Conservation (phyloP, 1,140 invertebrate genomes). For the Drosophila auraria region DNA sequence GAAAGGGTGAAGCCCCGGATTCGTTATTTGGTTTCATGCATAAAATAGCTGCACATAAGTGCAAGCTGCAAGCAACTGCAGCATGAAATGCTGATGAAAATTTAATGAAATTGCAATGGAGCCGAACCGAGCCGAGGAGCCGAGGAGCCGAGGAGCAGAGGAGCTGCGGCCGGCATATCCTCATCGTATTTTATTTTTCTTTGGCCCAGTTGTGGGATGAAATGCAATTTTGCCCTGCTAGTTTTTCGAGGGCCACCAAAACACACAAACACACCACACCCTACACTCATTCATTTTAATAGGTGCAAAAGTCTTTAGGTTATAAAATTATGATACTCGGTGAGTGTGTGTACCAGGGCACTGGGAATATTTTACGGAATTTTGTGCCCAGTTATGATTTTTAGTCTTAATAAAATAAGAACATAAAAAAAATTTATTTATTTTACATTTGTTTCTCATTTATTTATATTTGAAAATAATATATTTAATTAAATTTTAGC, state of each 20-base stretch:
- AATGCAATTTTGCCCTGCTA: conserved; percentile 72
- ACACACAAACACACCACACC: conserved; percentile 27
- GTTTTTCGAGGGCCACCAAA: conserved; percentile 67
- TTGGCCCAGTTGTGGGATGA: conserved; percentile 52
- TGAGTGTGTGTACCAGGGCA: conserved; percentile 16
- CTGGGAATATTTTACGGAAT: conserved; percentile 3
- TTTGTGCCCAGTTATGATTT: background rate
- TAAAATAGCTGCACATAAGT: conserved; percentile 78
- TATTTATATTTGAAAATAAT: no score
- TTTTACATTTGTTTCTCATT: no score
- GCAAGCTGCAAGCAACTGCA: conserved; percentile 60
- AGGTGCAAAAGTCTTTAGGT: conserved; percentile 72
- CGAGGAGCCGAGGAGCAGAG: conserved; percentile 13
- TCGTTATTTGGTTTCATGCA: conserved; percentile 80
- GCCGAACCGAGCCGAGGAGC: conserved; percentile 5
- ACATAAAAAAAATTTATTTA: no score
- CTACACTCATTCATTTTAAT: conserved; percentile 51
- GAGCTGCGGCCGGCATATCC: conserved; percentile 10
- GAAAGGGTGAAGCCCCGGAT: conserved; percentile 50
- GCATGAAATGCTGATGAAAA: conserved; percentile 56
- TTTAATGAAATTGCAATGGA: conserved; percentile 68
- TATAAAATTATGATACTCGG: conserved; percentile 70
- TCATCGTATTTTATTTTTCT: conserved; percentile 16
- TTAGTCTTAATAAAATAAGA: background rate
- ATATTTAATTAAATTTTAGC: no score